Evolutionary conservation across 2,113 vertebrate genomes (phyloP), one percentile per base, ranked within the genome.

Genomic region (Pollimyrus isidori): DNA sequence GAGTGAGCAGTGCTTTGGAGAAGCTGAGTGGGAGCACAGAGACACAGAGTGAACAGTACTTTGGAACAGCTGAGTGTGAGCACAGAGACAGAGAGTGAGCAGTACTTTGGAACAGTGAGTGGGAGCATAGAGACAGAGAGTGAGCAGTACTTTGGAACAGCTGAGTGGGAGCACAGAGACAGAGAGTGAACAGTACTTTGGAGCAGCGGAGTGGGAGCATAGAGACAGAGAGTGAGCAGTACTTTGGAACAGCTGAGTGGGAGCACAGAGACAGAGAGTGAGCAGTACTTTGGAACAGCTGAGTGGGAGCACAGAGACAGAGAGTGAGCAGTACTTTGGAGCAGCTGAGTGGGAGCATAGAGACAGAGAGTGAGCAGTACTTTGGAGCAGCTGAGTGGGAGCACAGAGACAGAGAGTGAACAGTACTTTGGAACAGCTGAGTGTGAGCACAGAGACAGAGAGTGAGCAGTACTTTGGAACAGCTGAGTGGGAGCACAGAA

Each of bases 151-250:
- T 87, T 90, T 30, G 80, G 35, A 35, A 35, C 35, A 26, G 26
- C 26, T n/a, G 91, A 90, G 9, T 92, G 86, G 30, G 90, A 50
- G 19, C 21, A 88, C n/a, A n/a, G n/a, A n/a, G n/a, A n/a, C n/a
- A n/a, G n/a, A n/a, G n/a, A n/a, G n/a, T n/a, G n/a, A n/a, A n/a
- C n/a, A n/a, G n/a, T n/a, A n/a, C n/a, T n/a, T n/a, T 13, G 19
- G 11, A 15, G 65, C 30, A 21, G n/a, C 21, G 26, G 58, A 62
- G 17, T 93, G 86, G 30, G 91, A 49, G 17, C 42, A 87, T n/a
- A 91, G 23, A 76, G 53, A 50, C 87, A 35, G 80, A 50, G 49
- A 52, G 50, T 52, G 13, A 52, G 50, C 50, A 52, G 50, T 52
- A 15, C 50, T 15, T 65, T 13, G 19, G 10, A 30, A 26, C 26